These are phyloP conservation scores for Drosophila nasuta DNA, from an alignment of 1,140 invertebrate species.

Conservation along the genomic window DNA sequence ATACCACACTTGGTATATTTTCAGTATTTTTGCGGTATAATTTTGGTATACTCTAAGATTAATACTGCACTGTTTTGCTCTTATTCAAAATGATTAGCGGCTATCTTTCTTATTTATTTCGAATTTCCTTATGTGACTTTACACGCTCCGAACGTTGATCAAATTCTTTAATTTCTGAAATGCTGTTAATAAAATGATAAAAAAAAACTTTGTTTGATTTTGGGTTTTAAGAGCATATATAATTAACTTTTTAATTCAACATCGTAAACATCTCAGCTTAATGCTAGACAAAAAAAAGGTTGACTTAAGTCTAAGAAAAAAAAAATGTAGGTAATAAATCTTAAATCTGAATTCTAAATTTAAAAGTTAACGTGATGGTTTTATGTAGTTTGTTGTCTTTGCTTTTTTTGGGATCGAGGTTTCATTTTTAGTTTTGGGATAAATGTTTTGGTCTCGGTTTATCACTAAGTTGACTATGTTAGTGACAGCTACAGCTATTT, in stretches of 20 bases:
- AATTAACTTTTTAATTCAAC: conserved; percentile 46
- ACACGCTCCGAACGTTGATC: no score
- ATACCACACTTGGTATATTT: no score
- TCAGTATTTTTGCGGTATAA: no score
- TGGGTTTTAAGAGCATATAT: conserved; percentile 30
- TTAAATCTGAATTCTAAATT: conserved; percentile 4
- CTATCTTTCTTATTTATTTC: no score
- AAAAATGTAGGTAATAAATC: not conserved
- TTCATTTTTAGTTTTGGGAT: conserved; percentile 16
- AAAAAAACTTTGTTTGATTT: not conserved
- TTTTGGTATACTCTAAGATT: no score
- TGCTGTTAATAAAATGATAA: not conserved
- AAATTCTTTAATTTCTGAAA: no score
- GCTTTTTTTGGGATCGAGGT: not conserved
- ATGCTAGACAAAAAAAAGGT: conserved; percentile 32
- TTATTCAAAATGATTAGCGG: no score
- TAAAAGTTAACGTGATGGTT: not conserved
- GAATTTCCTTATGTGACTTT: no score
- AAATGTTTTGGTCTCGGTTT: conserved; percentile 45
- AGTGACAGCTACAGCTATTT: conserved; percentile 6
- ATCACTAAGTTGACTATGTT: conserved; percentile 59
- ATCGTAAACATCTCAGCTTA: conserved; percentile 51
- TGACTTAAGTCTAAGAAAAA: conserved; percentile 1
- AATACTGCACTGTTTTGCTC: no score
- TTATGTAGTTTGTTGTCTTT: not conserved